These are phyloP conservation scores for Scartelaos histophorus DNA, from an alignment of 2,113 vertebrate genomes.

Conservation along the genomic window DNA sequence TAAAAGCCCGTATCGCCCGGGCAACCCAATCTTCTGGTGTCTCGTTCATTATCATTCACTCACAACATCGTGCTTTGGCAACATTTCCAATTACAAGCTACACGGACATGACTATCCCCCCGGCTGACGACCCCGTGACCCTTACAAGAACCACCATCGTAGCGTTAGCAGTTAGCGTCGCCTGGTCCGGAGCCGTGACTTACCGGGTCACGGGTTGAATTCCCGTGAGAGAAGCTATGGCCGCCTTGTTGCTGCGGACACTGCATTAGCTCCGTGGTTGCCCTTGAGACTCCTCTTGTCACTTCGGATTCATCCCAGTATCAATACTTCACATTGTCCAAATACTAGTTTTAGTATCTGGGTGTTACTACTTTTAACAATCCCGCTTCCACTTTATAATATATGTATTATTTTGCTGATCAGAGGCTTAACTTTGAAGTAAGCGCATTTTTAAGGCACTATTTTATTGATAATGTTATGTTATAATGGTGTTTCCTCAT, in stretches of 20 bases:
- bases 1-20: neutral
- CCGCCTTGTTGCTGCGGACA: neutral
- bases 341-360: too few relatives aligned
- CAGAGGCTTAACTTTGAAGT: too few relatives aligned
- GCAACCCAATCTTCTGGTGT: neutral
- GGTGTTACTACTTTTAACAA: too few relatives aligned
- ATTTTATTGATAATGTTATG: too few relatives aligned
- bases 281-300: slow-evolving; percentile 53
- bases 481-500: too few relatives aligned
- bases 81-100: slow-evolving; percentile 39
- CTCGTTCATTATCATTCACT: slow-evolving; percentile 7
- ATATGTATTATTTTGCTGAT: too few relatives aligned
- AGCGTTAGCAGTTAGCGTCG: slow-evolving; percentile 22
- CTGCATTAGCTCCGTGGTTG: slow-evolving; percentile 15
- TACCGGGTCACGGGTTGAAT: slow-evolving; percentile 43
- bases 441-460: too few relatives aligned
- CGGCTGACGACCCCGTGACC: slow-evolving; percentile 30
- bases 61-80: slow-evolving; percentile 2
- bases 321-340: too few relatives aligned
- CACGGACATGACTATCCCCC: slow-evolving; percentile 47
- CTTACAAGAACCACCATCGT: slow-evolving; percentile 13
- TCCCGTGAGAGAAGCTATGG: slow-evolving; percentile 29
- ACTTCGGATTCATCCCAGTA: slow-evolving; percentile 29
- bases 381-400: too few relatives aligned
- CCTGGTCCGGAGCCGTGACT: slow-evolving; percentile 15